Conservation (phyloP, 2,888 invertebrate genomes). For the Selenia dentaria region DNA sequence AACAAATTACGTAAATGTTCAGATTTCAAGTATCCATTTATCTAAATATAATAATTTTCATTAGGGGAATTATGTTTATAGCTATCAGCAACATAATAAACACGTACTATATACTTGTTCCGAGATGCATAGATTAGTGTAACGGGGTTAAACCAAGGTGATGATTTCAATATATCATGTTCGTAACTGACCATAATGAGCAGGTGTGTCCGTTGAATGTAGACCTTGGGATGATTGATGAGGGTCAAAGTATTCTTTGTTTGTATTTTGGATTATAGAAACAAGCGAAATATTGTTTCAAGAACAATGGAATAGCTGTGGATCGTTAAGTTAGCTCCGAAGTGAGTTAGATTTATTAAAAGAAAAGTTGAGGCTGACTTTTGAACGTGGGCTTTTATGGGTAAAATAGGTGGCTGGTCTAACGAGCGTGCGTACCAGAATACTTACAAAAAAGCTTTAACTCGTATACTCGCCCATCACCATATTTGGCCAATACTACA, state of each 20-base stretch:
- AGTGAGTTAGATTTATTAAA: too few relatives aligned
- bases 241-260: constrained; percentile 19
- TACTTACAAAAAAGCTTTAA: too few relatives aligned
- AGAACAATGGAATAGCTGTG: background rate
- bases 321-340: background rate
- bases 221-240: constrained; percentile 26
- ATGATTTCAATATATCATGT: constrained; percentile 20
- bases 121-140: constrained; percentile 2
- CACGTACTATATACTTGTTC: background rate
- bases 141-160: constrained; percentile 11
- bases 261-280: constrained; percentile 6
- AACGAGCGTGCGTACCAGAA: too few relatives aligned
- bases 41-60: too few relatives aligned
- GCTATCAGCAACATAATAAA: constrained; percentile 1
- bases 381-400: too few relatives aligned
- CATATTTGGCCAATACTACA: too few relatives aligned
- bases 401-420: too few relatives aligned
- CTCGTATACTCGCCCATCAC: too few relatives aligned
- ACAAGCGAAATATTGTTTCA: background rate
- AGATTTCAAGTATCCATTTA: too few relatives aligned
- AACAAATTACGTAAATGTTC: too few relatives aligned
- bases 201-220: constrained; percentile 4
- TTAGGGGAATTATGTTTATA: constrained; percentile 2
- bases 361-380: too few relatives aligned
- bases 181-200: constrained; percentile 12